These are phyloP conservation scores for Pica pica DNA, from an alignment of 2,113 vertebrate species.

Conservation along the genomic window DNA sequence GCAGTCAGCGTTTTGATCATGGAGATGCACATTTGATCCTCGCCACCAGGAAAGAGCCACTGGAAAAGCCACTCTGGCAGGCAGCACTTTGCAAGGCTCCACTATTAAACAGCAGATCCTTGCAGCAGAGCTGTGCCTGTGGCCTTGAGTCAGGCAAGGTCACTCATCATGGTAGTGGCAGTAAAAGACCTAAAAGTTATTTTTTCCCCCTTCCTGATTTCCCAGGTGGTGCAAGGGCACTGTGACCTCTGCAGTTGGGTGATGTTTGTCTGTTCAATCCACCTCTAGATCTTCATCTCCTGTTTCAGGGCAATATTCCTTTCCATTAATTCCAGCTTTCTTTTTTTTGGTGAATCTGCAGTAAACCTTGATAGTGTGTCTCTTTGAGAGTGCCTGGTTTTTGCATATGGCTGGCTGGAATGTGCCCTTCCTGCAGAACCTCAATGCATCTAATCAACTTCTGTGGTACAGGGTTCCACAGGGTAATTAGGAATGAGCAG, in stretches of 20 bases:
- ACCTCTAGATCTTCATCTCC: not conserved
- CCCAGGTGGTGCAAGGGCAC: not conserved
- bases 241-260: not conserved
- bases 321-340: not conserved
- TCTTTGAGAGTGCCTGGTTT: not conserved
- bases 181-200: not conserved
- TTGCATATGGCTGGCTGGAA: not conserved
- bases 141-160: not conserved
- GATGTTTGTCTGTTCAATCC: not conserved
- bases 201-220: not conserved
- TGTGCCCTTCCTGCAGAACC: not conserved
- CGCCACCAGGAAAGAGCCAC: not conserved
- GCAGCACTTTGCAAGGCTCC: not conserved
- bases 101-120: accelerated
- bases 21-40: not conserved
- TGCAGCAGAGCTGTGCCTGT: not conserved
- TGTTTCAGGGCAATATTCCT: not conserved
- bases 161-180: not conserved
- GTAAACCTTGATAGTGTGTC: not conserved
- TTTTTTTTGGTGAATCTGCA: not conserved
- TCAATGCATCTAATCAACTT: not conserved
- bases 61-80: not conserved
- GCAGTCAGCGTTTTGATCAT: not conserved
- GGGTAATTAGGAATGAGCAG: not conserved
- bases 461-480: not conserved